Percentiles rank a stretch among this genome's conserved stretches.
phyloP scores from a whole-genome alignment of 2,888 invertebrate genomes.

The Archips xylosteana region DNA sequence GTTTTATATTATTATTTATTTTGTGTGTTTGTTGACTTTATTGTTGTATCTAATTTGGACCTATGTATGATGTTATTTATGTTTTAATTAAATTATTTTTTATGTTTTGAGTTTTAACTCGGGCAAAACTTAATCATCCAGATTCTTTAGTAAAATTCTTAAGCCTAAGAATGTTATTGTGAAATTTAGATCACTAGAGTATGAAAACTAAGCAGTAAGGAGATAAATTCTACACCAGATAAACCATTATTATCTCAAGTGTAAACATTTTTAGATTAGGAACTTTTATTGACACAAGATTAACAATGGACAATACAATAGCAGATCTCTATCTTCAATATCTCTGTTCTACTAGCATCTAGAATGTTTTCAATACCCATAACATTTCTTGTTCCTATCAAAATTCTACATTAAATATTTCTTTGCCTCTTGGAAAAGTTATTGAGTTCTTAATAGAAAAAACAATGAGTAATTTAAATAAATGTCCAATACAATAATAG shows the following conservation, averaged over 20 bases:
- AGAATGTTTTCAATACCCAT: neutral
- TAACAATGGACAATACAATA: conserved; percentile 1
- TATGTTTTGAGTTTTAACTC: no score
- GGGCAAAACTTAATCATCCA: no score
- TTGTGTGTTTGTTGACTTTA: no score
- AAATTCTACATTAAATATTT: neutral
- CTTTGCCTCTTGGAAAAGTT: neutral
- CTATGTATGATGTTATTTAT: no score
- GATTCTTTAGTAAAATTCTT: no score
- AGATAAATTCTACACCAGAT: conserved; percentile 34
- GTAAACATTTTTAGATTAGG: conserved; percentile 29
- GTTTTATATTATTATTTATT: no score
- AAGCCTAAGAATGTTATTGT: neutral
- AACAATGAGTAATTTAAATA: no score
- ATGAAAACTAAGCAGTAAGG: neutral
- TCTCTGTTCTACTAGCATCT: neutral
- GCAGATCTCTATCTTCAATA: neutral
- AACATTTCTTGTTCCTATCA: neutral
- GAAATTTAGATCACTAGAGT: conserved; percentile 3
- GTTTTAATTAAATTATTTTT: no score
- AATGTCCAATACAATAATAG: no score
- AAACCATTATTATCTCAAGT: conserved; percentile 32
- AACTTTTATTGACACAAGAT: conserved; percentile 14
- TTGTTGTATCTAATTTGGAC: no score
- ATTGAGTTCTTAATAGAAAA: neutral